A percentile compares a stretch with the other conserved stretches of the same genome.
Conservation (phyloP, 2,113 vertebrate genomes). For the Cariama cristata region DNA sequence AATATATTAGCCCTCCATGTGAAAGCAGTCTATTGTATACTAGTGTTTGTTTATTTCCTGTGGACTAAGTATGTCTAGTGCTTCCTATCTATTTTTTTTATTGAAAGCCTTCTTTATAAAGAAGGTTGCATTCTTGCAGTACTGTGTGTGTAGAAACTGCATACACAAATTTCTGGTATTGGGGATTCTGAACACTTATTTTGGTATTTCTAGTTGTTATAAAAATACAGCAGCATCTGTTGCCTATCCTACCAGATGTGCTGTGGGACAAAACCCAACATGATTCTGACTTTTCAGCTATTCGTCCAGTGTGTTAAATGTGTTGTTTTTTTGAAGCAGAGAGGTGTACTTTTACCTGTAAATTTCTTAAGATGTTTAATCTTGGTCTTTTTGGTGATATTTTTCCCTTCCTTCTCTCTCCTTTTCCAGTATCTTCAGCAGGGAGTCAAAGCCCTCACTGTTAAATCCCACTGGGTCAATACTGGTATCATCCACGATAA, state of each 20-base stretch:
- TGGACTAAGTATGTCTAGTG: not conserved
- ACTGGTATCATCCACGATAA: constrained; percentile 86
- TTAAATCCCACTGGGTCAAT: constrained; percentile 86
- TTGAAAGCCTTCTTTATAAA: not conserved
- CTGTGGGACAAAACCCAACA: not conserved
- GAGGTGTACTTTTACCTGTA: not conserved
- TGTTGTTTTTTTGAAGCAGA: not conserved
- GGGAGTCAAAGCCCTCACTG: constrained; percentile 90
- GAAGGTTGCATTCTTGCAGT: not conserved
- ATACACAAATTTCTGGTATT: not conserved
- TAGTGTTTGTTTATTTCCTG: not conserved
- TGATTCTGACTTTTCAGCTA: not conserved
- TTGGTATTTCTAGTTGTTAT: not conserved
- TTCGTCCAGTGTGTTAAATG: not conserved
- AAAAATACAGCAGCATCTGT: not conserved
- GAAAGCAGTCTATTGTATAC: not conserved
- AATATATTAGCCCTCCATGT: not conserved
- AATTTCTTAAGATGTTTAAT: not conserved
- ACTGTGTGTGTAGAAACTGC: not conserved
- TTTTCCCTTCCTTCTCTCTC: not conserved
- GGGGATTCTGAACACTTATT: not conserved
- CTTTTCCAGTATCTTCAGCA: constrained; percentile 82
- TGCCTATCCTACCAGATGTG: not conserved
- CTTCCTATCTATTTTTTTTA: not conserved
- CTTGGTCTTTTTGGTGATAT: not conserved